Evolutionary conservation across 2,113 vertebrate genomes (phyloP).

Genomic region (Tricholaema leucomelas): DNA sequence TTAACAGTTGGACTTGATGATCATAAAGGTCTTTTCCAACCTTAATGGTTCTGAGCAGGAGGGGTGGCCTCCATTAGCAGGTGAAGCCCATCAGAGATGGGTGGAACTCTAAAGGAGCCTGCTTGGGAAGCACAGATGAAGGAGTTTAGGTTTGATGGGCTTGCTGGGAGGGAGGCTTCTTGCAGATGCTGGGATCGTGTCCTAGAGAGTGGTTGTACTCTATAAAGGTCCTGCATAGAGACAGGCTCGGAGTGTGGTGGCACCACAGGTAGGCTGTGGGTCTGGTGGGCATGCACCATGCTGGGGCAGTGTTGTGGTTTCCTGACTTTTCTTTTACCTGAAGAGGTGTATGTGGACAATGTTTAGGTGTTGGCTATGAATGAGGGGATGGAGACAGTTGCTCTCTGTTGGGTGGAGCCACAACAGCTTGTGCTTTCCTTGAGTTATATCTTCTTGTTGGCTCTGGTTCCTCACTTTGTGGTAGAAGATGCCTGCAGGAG

Average conservation of each 20-base stretch:
- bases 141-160: rapidly evolving
- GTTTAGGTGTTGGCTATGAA: background rate
- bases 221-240: background rate
- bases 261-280: background rate
- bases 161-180: background rate
- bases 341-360: background rate
- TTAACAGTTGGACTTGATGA: too few relatives aligned
- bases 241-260: rapidly evolving
- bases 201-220: rapidly evolving
- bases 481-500: background rate
- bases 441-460: rapidly evolving
- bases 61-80: background rate
- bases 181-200: background rate
- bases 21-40: too few relatives aligned
- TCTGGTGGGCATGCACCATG: rapidly evolving
- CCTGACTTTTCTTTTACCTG: rapidly evolving
- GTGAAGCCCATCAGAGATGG: background rate
- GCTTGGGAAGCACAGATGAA: rapidly evolving
- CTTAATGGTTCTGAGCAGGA: background rate
- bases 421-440: background rate
- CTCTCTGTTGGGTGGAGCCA: background rate
- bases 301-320: background rate
- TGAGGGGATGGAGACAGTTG: background rate
- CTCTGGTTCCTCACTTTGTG: background rate
- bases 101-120: background rate